Base-by-base conservation (phyloP, 2,888 invertebrate species). In the Gandaritis pyraliata region DNA sequence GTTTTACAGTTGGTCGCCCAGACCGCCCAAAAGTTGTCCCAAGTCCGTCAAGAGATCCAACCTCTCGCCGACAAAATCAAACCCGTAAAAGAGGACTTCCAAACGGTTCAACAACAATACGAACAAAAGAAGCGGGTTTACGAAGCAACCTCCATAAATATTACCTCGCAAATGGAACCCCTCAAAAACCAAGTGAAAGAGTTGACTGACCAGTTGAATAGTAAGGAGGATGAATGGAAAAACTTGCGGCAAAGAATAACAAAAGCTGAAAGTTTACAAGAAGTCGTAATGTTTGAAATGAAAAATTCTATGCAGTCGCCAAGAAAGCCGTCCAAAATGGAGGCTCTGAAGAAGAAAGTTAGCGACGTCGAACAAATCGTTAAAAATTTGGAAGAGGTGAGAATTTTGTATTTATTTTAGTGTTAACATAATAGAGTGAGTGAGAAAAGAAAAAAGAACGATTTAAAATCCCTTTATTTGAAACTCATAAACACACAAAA, bases 51-150 rank as follows among this genome's bases (percentile, higher is more conserved):
- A 77, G 90, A 90, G 73, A 88, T 91, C 54, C 88, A 90, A 65
- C 93, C 92, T 16, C 80, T 93, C 7, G 88, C 87, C 8, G 91
- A 90, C 67, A 82, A 81, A 75, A 88, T 96, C 54, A 94, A 95
- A 74, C 94, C 94, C 1, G 84, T 96, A 55, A 93, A 96, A 69
- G 94, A 95, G 68, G 93, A 94, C 73, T 93, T 93, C 51, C 94
- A 95, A 87, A 93, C 94, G 63, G 77, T 95, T 39, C 94, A 94
- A 68, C 93, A 94, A 72, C 94, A 94, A 70, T 95, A 94, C 79
- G 95, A 96, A 71, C 94, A 95, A 73, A 94, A 94, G 85, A 96
- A 96, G 81, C 81, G 93, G 67, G 82, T 93, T 23, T 96, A 95
- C 78, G 95, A 96, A 79, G 94, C 95, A 3, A 93, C 94, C 56